Conservation (phyloP, 2,797 vertebrate genomes). For the Labeo calbasu region DNA sequence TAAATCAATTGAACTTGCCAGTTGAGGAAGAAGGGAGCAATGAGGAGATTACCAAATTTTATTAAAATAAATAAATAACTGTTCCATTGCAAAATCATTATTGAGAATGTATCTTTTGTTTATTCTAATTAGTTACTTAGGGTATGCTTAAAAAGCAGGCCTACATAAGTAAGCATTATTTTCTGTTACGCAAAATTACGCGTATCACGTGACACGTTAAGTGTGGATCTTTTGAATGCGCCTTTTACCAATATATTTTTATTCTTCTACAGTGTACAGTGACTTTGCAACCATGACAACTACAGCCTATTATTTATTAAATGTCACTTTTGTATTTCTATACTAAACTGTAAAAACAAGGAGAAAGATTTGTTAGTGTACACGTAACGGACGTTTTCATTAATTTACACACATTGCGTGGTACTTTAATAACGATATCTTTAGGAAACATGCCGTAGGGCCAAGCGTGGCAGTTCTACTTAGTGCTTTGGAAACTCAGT, state of each 20-base stretch:
- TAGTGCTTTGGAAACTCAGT: background rate
- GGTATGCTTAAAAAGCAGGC: background rate
- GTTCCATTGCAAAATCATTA: background rate
- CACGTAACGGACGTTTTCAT: background rate
- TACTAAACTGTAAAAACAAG: background rate
- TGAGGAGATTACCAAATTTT: background rate
- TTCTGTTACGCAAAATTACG: background rate
- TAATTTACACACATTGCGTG: background rate
- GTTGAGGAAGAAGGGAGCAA: background rate
- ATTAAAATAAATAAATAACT: background rate
- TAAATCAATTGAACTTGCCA: background rate
- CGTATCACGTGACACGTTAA: background rate
- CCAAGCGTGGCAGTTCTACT: background rate
- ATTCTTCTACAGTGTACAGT: background rate
- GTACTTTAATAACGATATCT: background rate
- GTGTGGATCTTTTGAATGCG: background rate
- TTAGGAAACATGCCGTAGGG: too few species aligned
- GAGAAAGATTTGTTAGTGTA: too few species aligned
- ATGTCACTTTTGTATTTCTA: background rate
- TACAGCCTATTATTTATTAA: background rate
- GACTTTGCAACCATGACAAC: background rate
- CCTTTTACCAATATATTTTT: background rate
- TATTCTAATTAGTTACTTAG: background rate
- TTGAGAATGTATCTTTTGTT: background rate
- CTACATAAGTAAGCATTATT: background rate